These are phyloP conservation scores for Hirtodrosophila duncani DNA, from an alignment of 2,888 invertebrate species.

Conservation along the genomic window DNA sequence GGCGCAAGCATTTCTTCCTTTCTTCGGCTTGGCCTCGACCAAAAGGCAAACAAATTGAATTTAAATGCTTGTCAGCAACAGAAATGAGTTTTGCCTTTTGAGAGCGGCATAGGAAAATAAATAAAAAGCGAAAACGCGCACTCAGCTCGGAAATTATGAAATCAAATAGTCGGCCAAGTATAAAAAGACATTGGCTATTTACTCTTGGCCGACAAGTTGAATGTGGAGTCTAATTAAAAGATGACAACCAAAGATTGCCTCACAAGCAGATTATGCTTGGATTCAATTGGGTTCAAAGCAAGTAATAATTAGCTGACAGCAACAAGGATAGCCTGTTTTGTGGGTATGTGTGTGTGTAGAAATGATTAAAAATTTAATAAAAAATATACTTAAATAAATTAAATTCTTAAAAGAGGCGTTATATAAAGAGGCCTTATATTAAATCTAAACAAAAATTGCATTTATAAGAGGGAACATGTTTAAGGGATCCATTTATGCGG, in stretches of 20 bases:
- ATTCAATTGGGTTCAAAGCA: constrained; percentile 8
- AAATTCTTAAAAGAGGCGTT: constrained; percentile 29
- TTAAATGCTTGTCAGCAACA: constrained; percentile 66
- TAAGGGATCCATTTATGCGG: too few relatives aligned
- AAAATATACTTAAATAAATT: constrained; percentile 16
- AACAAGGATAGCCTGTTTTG: constrained; percentile 16
- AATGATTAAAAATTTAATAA: not conserved
- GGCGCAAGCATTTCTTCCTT: constrained; percentile 14
- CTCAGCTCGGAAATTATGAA: constrained; percentile 46
- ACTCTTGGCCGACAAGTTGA: constrained; percentile 6
- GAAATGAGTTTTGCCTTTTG: constrained; percentile 61
- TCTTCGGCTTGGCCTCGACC: constrained; percentile 23
- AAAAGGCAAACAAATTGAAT: constrained; percentile 55
- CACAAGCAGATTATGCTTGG: too few relatives aligned
- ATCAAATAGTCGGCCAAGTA: constrained; percentile 36
- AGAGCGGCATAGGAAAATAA: constrained; percentile 18
- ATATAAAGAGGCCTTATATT: not conserved
- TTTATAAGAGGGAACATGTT: too few relatives aligned
- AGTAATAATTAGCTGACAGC: constrained; percentile 51
- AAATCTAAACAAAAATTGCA: too few relatives aligned
- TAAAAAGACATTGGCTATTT: constrained; percentile 1
- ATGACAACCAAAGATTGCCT: constrained; percentile 37
- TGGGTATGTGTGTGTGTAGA: not conserved
- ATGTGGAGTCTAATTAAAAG: constrained; percentile 47
- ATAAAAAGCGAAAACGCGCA: constrained; percentile 11